Evolutionary conservation across 2,797 vertebrate species (phyloP).

Genomic region (Molossus molossus): DNA sequence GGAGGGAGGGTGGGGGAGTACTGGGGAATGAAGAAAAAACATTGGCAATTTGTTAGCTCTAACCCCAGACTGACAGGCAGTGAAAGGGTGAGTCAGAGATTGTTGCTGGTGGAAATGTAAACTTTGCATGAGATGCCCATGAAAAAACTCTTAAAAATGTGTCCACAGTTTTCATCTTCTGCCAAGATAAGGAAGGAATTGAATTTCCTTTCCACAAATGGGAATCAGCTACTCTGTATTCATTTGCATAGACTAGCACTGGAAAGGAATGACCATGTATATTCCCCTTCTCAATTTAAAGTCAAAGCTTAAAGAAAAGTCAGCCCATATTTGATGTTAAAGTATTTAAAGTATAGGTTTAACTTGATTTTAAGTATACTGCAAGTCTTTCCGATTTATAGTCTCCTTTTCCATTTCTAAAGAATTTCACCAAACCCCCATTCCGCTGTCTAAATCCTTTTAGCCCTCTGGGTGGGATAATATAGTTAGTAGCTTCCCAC

Average conservation of each 20-base stretch:
- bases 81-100: slow-evolving; percentile 38
- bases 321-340: background rate
- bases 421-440: background rate
- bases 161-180: background rate
- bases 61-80: slow-evolving; percentile 5
- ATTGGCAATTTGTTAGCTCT: slow-evolving; percentile 67
- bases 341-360: background rate
- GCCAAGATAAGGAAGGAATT: background rate
- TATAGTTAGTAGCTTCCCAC: background rate
- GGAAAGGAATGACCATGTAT: slow-evolving; percentile 14
- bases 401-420: background rate
- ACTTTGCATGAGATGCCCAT: background rate
- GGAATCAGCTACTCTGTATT: background rate
- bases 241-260: background rate
- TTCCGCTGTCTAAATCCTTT: background rate
- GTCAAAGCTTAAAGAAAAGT: background rate
- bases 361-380: slow-evolving; percentile 27
- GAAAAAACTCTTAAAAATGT: slow-evolving; percentile 52
- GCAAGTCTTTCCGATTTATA: background rate
- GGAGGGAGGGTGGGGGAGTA: background rate
- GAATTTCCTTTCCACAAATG: background rate
- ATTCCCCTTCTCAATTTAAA: background rate
- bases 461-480: background rate
- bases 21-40: slow-evolving; percentile 56
- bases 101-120: slow-evolving; percentile 62